Base-by-base conservation (phyloP, 2,797 vertebrate genomes). In the Coregonus sp. region DNA sequence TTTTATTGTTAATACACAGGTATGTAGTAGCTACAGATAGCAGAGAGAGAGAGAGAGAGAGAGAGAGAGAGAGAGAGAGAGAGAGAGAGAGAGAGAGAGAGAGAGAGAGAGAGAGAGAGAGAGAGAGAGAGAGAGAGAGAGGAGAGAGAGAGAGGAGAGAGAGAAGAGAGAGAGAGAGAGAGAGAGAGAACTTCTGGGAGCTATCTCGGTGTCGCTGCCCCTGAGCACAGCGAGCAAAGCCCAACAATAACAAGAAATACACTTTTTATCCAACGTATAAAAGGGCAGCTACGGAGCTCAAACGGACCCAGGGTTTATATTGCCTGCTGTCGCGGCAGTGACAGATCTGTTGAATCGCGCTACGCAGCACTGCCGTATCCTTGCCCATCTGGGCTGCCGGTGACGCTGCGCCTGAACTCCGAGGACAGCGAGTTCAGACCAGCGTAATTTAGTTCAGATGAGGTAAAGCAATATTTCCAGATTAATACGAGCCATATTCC, bases 401-500 rank as follows among this genome's bases (percentile, higher is more conserved):
- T 91, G 93, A 90, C 90, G 75, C 84, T 84, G 77, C 85, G 94
- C 92, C 92, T 86, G 79, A 83, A 87, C 83, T 86, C 84, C 20
- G 79, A 94, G 92, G 91, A 94, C 92, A 93, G 78, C 3, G 85
- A 91, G 92, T 94, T 94, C 92, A 94, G 90, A 80, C 86, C 86
- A 20, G 59, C 86, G 82, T 95, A 94, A 95, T 95, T 93, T 92
- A 87, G 85, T 93, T 94, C 94, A 95, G 94, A 93, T 95, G 94
- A 95, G 89, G 89, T 91, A 91, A 93, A 93, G 88, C 90, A 92
- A 92, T 94, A 94, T 94, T 94, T 92, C 81, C 88, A 90, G 89
- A 94, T 94, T 94, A 94, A 94, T 94, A 91, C 56, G 84, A 94
- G 91, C 93, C 93, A 94, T 92, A 94, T 93, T 94, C 89, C 86